Evolutionary conservation across 2,797 vertebrate genomes (phyloP).

Genomic region (Oophaga sylvatica): DNA sequence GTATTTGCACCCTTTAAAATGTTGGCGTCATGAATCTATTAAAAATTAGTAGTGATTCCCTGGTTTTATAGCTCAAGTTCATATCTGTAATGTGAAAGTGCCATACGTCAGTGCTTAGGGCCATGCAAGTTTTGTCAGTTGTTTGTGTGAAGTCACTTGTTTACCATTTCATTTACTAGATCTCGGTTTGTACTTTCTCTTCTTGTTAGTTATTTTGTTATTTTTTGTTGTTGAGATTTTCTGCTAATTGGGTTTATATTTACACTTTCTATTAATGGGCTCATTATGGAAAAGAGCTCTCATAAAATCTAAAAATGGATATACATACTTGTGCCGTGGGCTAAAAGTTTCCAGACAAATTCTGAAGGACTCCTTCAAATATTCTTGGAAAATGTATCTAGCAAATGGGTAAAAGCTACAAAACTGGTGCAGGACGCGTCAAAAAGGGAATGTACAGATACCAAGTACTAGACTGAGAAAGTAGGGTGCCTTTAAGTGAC

Average conservation of each 20-base stretch:
- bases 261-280: not conserved
- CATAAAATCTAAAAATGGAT: not conserved
- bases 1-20: no score
- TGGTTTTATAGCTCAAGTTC: no score
- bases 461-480: not conserved
- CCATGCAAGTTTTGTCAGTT: no score
- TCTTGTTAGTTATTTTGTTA: not conserved
- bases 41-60: no score
- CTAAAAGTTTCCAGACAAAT: not conserved
- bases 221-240: not conserved
- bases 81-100: not conserved
- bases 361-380: not conserved
- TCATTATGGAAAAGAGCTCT: not conserved
- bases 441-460: no score
- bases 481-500: not conserved
- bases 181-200: not conserved
- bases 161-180: not conserved
- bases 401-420: no score
- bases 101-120: not conserved
- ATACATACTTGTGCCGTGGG: not conserved
- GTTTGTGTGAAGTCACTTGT: not conserved
- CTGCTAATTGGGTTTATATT: not conserved
- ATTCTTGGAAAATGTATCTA: no score
- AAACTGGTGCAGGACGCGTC: no score
- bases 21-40: no score